These are phyloP conservation scores for Bombus fervidus DNA, from an alignment of 1,140 invertebrate genomes.

Conservation along the genomic window DNA sequence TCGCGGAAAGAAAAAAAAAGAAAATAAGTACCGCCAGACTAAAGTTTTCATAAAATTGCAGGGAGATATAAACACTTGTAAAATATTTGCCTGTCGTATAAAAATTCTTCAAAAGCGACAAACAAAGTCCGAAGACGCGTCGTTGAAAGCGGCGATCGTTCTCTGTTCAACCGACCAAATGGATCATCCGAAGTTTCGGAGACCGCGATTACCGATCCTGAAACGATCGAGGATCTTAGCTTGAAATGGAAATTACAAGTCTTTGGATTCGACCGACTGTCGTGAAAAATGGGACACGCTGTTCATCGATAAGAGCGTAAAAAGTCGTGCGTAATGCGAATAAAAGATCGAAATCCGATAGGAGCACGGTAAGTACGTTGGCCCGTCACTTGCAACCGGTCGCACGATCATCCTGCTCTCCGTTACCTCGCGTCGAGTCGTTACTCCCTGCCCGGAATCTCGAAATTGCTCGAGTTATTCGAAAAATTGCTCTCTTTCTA, in stretches of 20 bases:
- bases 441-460: neutral
- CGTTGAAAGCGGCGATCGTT: neutral
- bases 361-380: constrained; percentile 10
- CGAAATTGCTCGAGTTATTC: constrained; percentile 20
- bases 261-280: constrained; percentile 2
- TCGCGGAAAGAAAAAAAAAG: too few species aligned
- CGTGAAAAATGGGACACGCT: constrained; percentile 27
- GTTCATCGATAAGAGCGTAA: constrained; percentile 26
- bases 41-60: too few species aligned
- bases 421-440: neutral
- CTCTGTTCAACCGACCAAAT: neutral
- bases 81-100: too few species aligned
- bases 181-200: neutral
- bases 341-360: constrained; percentile 42
- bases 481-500: constrained; percentile 15
- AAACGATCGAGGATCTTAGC: neutral
- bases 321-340: constrained; percentile 40
- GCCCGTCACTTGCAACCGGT: constrained; percentile 45
- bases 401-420: constrained; percentile 10
- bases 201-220: neutral
- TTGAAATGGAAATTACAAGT: constrained; percentile 33
- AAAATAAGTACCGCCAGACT: too few species aligned
- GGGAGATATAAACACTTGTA: too few species aligned
- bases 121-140: neutral
- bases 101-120: neutral